Conservation (phyloP, 2,888 invertebrate species). For the Acrocera orbiculus region DNA sequence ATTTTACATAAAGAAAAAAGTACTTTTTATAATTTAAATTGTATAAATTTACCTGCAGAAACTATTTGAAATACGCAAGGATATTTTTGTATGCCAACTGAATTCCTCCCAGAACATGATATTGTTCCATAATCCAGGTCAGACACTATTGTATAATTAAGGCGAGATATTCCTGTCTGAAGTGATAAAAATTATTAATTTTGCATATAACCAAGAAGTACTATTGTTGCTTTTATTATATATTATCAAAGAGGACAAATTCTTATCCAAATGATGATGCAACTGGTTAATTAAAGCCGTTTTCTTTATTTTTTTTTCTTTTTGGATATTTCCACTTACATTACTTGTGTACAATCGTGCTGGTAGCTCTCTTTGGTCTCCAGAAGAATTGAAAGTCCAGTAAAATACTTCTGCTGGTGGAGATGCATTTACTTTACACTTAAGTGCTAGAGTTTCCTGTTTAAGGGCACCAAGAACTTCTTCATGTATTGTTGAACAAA, state of each 20-base stretch:
- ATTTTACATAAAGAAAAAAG: too few species aligned
- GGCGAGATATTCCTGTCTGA: conserved; percentile 34
- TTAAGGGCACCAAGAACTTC: conserved; percentile 73
- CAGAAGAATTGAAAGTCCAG: conserved; percentile 87
- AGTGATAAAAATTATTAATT: conserved; percentile 12
- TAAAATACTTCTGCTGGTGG: conserved; percentile 72
- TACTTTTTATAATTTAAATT: too few species aligned
- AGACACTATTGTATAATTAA: conserved; percentile 71
- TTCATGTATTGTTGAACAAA: conserved; percentile 58
- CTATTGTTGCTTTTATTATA: too few species aligned
- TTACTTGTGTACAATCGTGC: conserved; percentile 38
- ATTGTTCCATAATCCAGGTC: conserved; percentile 82
- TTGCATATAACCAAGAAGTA: too few species aligned
- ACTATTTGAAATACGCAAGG: conserved; percentile 78
- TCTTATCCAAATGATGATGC: too few species aligned
- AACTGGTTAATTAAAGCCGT: not conserved
- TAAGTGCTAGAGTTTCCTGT: conserved; percentile 69
- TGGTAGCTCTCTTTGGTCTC: conserved; percentile 64
- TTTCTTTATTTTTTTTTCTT: not conserved
- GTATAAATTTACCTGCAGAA: conserved; percentile 59
- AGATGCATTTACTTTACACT: conserved; percentile 76
- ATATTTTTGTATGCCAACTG: conserved; percentile 64
- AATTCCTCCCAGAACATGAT: conserved; percentile 71
- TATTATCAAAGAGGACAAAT: too few species aligned
- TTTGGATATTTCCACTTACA: conserved; percentile 18